Conservation (phyloP, 2,888 invertebrate species). For the Aproaerema taeniolella region DNA sequence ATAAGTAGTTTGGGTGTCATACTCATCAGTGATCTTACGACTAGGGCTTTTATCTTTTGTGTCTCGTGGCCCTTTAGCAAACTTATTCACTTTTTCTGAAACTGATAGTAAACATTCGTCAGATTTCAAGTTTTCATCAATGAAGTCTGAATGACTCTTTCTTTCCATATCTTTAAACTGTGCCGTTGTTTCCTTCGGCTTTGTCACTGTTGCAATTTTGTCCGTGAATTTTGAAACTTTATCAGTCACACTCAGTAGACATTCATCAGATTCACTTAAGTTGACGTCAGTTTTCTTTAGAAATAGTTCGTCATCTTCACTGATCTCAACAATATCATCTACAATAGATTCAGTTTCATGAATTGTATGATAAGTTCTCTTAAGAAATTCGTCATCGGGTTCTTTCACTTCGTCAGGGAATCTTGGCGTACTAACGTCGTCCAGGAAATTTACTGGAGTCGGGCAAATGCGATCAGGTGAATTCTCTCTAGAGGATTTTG, state of each 20-base stretch:
- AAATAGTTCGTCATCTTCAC: conserved; percentile 70
- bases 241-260: conserved; percentile 74
- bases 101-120: conserved; percentile 82
- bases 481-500: conserved; percentile 85
- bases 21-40: conserved; percentile 58
- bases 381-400: conserved; percentile 81
- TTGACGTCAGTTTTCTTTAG: conserved; percentile 48
- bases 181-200: conserved; percentile 40
- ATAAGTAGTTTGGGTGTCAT: conserved; percentile 74
- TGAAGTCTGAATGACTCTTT: conserved; percentile 68
- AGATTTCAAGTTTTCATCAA: conserved; percentile 65
- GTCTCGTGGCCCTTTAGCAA: conserved; percentile 68
- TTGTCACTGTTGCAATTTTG: conserved; percentile 48
- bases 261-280: conserved; percentile 65
- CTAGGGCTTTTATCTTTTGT: conserved; percentile 58
- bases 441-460: conserved; percentile 78
- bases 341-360: conserved; percentile 80
- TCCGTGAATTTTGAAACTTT: conserved; percentile 73
- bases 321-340: conserved; percentile 74
- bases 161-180: conserved; percentile 50
- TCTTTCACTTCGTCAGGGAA: conserved; percentile 86
- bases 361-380: conserved; percentile 55
- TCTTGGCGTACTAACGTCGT: conserved; percentile 79
- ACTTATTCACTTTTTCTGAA: conserved; percentile 83
- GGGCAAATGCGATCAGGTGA: conserved; percentile 85